Percentiles rank a stretch among this genome's conserved stretches.
Evolutionary conservation across 2,888 invertebrate genomes (phyloP).

Genomic region (Andricus curvator): DNA sequence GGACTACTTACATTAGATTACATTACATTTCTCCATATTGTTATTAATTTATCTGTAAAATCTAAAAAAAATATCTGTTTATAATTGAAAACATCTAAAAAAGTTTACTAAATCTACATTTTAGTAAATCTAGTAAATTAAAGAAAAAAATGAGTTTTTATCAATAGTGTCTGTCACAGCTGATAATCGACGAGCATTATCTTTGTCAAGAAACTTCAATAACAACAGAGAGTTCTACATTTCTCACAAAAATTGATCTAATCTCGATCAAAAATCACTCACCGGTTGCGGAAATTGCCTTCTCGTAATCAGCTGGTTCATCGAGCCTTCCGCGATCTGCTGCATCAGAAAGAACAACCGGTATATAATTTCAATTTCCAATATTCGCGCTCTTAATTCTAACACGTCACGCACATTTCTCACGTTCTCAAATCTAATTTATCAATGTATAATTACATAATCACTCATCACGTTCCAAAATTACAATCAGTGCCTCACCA

Average conservation of each 20-base stretch:
- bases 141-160: background rate
- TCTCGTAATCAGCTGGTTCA: constrained; percentile 83
- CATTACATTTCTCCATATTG: too few species aligned
- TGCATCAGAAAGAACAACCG: constrained; percentile 26
- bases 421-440: background rate
- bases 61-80: too few species aligned
- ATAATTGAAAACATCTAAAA: too few species aligned
- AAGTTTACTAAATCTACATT: background rate
- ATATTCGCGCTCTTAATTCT: constrained; percentile 23
- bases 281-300: constrained; percentile 84
- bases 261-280: constrained; percentile 47
- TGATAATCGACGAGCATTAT: background rate
- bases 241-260: background rate
- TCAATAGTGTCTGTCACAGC: background rate
- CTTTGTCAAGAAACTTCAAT: background rate
- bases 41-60: too few species aligned
- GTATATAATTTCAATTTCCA: constrained; percentile 45
- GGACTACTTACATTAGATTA: too few species aligned
- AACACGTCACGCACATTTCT: constrained; percentile 26
- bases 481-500: constrained; percentile 47
- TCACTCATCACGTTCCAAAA: constrained; percentile 5
- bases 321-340: constrained; percentile 53
- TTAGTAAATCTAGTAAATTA: background rate
- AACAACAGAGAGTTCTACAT: background rate
- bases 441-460: constrained; percentile 42